These are phyloP conservation scores for Melanocharis versteri DNA, from an alignment of 2,113 vertebrate genomes.

Conservation along the genomic window DNA sequence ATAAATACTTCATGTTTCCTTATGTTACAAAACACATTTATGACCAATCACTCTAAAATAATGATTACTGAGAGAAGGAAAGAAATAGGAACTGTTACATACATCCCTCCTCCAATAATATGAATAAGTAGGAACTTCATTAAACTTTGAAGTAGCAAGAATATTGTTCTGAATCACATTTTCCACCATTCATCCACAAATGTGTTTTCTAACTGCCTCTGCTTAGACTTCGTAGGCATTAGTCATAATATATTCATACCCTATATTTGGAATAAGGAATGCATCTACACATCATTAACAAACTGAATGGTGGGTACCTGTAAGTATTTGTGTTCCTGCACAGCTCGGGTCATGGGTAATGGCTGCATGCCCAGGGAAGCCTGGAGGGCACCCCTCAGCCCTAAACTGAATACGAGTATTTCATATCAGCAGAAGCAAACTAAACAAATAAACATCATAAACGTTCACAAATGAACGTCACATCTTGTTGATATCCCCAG, in stretches of 20 bases:
- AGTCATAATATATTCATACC: not conserved
- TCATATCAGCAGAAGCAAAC: not conserved
- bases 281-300: not conserved
- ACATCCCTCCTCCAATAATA: not conserved
- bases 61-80: not conserved
- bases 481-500: not conserved
- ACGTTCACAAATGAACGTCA: not conserved
- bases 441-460: not conserved
- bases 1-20: not conserved
- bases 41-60: not conserved
- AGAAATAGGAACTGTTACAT: not conserved
- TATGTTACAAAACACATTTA: not conserved
- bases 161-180: not conserved
- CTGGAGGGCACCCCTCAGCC: not conserved
- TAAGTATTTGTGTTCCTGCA: rapidly evolving
- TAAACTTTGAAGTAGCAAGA: not conserved
- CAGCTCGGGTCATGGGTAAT: not conserved
- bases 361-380: not conserved
- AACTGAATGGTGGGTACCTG: not conserved
- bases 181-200: not conserved
- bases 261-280: not conserved
- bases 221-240: not conserved
- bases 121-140: not conserved
- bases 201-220: not conserved
- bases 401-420: not conserved